A percentile compares a stretch with the other conserved stretches of the same genome.
phyloP scores from a whole-genome alignment of 2,888 invertebrate species.

The Pollenia angustigena region DNA sequence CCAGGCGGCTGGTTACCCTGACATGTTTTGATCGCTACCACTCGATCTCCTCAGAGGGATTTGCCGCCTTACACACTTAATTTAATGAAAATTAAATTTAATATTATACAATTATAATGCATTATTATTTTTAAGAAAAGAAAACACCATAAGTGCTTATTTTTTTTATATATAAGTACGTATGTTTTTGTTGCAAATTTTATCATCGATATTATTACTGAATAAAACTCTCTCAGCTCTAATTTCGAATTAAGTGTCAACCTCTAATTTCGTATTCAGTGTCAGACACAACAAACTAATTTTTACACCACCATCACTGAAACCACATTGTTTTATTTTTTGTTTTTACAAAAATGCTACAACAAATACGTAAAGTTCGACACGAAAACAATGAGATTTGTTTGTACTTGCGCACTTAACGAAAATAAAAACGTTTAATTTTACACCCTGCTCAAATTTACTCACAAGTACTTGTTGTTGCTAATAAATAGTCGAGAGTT shows the following conservation, averaged over 20 bases:
- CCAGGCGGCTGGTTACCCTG: too few species aligned
- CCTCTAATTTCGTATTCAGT: constrained; percentile 29
- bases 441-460: constrained; percentile 32
- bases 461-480: background rate
- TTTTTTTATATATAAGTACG: background rate
- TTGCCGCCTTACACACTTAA: too few species aligned
- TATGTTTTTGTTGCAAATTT: background rate
- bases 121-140: too few species aligned
- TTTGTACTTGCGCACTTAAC: constrained; percentile 74
- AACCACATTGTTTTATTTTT: constrained; percentile 19
- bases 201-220: background rate
- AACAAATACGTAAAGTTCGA: background rate
- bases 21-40: too few species aligned
- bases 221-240: background rate
- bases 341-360: background rate
- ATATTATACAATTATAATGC: too few species aligned
- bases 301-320: background rate
- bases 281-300: background rate
- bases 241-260: constrained; percentile 18
- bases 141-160: too few species aligned
- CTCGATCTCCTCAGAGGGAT: too few species aligned
- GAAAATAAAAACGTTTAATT: constrained; percentile 11
- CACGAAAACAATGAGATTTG: constrained; percentile 59
- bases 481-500: background rate
- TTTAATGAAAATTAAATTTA: too few species aligned